phyloP scores from a whole-genome alignment of 2,797 vertebrate genomes.

The Peromyscus aztecus region DNA sequence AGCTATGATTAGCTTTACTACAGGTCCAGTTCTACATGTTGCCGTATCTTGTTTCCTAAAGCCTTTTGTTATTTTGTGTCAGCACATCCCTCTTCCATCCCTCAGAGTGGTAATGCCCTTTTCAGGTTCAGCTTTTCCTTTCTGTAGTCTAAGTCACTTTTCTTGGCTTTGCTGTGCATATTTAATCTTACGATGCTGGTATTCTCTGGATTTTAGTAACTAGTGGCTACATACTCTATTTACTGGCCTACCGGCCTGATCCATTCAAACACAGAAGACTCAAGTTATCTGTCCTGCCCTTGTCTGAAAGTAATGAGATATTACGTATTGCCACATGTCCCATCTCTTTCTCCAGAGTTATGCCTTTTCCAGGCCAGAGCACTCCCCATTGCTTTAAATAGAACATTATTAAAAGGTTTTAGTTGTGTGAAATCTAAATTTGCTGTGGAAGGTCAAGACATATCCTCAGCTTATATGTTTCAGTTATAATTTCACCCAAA shows the following conservation, averaged over 20 bases:
- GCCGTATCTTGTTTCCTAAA: constrained; percentile 23
- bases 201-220: constrained; percentile 11
- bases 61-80: constrained; percentile 1
- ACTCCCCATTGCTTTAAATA: constrained; percentile 40
- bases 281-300: not conserved
- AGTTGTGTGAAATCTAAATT: not conserved
- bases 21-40: not conserved
- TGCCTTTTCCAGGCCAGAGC: constrained; percentile 9
- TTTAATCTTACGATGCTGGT: not conserved
- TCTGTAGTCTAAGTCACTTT: constrained; percentile 38
- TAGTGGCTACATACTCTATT: not conserved
- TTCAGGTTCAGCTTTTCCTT: not conserved
- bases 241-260: not conserved
- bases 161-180: not conserved
- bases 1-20: not conserved
- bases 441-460: not conserved
- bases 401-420: constrained; percentile 49
- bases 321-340: not conserved
- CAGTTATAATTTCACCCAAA: constrained; percentile 56
- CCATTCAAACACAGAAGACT: not conserved
- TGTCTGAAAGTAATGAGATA: not conserved
- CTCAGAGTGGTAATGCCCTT: not conserved
- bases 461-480: constrained; percentile 39
- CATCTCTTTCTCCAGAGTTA: constrained; percentile 3
- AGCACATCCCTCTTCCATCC: constrained; percentile 21